phyloP scores from a whole-genome alignment of 2,888 invertebrate species.

The Cosmia pyralina region DNA sequence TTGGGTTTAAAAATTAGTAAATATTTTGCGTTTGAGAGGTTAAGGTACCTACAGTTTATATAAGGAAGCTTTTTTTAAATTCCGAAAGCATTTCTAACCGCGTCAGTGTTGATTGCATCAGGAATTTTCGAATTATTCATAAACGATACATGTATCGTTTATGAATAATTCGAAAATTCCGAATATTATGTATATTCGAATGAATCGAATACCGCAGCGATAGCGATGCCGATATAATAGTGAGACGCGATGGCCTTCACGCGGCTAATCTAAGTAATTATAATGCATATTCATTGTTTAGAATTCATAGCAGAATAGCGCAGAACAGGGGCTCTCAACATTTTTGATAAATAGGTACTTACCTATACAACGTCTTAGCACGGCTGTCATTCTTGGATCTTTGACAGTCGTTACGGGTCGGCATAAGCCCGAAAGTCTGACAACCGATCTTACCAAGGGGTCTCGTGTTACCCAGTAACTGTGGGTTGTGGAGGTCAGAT shows the following conservation, averaged over 20 bases:
- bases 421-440: no score
- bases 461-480: no score
- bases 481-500: no score
- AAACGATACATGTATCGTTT: background rate
- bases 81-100: background rate
- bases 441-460: no score
- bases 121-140: background rate
- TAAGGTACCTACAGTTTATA: background rate
- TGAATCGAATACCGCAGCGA: slow-evolving; percentile 12
- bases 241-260: slow-evolving; percentile 33
- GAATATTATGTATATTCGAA: no score
- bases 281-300: slow-evolving; percentile 47
- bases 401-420: no score
- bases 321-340: slow-evolving; percentile 29
- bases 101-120: background rate
- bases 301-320: slow-evolving; percentile 17
- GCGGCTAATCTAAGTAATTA: slow-evolving; percentile 9
- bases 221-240: background rate
- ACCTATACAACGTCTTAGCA: background rate
- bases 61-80: background rate
- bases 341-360: background rate
- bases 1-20: no score
- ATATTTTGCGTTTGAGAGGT: no score
- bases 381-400: no score
- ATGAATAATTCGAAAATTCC: no score